Base-by-base conservation (phyloP, 2,113 vertebrate species). In the Cercocebus atys region DNA sequence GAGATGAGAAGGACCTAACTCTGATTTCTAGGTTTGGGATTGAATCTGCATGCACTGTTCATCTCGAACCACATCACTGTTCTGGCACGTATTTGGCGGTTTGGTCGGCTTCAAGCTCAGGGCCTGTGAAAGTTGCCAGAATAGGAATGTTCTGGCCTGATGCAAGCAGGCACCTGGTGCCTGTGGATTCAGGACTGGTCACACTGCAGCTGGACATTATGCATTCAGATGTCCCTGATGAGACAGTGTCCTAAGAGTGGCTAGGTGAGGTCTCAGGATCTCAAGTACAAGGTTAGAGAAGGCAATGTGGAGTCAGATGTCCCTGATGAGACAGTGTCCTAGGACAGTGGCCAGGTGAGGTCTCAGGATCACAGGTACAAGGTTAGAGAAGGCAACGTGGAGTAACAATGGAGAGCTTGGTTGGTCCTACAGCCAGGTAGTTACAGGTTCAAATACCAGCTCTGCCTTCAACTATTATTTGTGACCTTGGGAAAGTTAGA, bases 41-140 rank as follows among this genome's bases (percentile, higher is more conserved):
- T 27, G 38, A 14, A 20, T 80, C 35, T 90, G 38, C 20, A 20
- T 17, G 23, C 13, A 27, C 23, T 68, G 35, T 20, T 79, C 45
- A 23, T 70, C n/a, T 55, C 2, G 3, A 25, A 8, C 12, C 4
- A 35, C 25, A 20, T 55, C 27, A 18, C 16, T 27, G 8, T 13
- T 70, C 12, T 35, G n/a, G 38, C 18, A 7, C 6, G 0, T 50
- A 38, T 18, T 38, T 68, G 47, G 8, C 0, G 1, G 16, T 27
- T 35, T 59, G 22, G 9, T 59, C 1, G 14, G 20, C 22, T 23
- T 83, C 23, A 55, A 45, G 13, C 23, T 38, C 32, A 43, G 25
- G 1, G 30, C 16, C 68, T 95, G 35, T 22, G 50, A 22, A 79
- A 35, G 32, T 52, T 55, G 20, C 89, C 13, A 79, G 57, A 40